These are phyloP conservation scores for Neria commutata DNA, from an alignment of 2,888 invertebrate species.

Conservation along the genomic window DNA sequence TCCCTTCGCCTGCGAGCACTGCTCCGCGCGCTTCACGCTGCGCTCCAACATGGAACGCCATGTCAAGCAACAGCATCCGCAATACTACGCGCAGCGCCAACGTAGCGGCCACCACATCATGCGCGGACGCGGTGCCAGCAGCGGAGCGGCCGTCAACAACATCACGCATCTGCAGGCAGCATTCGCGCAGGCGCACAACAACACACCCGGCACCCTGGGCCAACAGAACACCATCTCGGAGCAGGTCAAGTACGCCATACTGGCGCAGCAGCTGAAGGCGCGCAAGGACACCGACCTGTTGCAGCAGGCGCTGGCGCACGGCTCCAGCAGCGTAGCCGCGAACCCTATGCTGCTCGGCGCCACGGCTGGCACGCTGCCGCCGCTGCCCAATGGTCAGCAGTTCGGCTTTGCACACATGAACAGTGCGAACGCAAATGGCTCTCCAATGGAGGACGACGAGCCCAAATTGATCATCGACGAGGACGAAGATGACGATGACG, in stretches of 20 bases:
- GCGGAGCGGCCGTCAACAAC: conserved; percentile 42
- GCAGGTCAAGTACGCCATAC: conserved; percentile 76
- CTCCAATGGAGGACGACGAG: conserved; percentile 66
- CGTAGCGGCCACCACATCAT: conserved; percentile 65
- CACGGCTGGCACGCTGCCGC: conserved; percentile 1
- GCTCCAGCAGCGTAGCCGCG: conserved; percentile 49
- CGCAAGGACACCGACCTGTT: conserved; percentile 62
- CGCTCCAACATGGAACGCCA: conserved; percentile 95
- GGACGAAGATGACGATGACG: conserved; percentile 47
- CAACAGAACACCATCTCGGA: conserved; percentile 65
- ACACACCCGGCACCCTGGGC: conserved; percentile 15
- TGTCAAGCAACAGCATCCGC: conserved; percentile 92
- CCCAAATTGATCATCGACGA: conserved; percentile 62
- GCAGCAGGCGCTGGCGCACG: conserved; percentile 59
- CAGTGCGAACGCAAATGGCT: conserved; percentile 43
- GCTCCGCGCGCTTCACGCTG: conserved; percentile 87
- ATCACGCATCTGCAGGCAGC: conserved; percentile 39
- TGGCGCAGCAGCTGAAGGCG: conserved; percentile 78
- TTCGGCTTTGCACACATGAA: conserved; percentile 16
- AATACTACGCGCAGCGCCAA: conserved; percentile 83
- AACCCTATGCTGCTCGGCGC: conserved; percentile 37
- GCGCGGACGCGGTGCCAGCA: conserved; percentile 53
- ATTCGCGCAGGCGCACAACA: conserved; percentile 34
- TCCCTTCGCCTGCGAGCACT: conserved; percentile 89
- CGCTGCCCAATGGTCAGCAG: conserved; percentile 13